A percentile compares a stretch with the other conserved stretches of the same genome.
These are phyloP conservation scores for Helleia helle DNA, from an alignment of 2,888 invertebrate genomes.

Conservation along the genomic window DNA sequence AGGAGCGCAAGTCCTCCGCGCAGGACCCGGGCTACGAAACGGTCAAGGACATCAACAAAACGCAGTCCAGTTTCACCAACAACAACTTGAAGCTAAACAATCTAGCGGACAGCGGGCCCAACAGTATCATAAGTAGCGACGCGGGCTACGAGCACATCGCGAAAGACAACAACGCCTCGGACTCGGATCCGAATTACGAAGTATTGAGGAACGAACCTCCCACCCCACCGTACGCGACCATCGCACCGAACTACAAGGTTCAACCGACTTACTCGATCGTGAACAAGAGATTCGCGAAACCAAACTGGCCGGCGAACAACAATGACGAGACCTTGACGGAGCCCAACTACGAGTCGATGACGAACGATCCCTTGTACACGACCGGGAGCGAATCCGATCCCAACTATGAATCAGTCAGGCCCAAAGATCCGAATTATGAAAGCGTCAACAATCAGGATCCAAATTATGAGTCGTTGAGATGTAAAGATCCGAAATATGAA, in stretches of 20 bases:
- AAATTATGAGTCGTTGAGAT: constrained; percentile 78
- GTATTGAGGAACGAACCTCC: constrained; percentile 76
- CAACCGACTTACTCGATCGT: constrained; percentile 72
- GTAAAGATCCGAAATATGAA: constrained; percentile 82
- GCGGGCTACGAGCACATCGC: constrained; percentile 83
- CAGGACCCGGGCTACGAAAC: constrained; percentile 80
- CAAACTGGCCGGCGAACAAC: constrained; percentile 67
- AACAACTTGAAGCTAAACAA: constrained; percentile 50
- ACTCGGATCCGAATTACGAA: constrained; percentile 87
- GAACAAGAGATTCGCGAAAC: constrained; percentile 67
- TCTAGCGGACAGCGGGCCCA: constrained; percentile 68
- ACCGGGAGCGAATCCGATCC: constrained; percentile 84
- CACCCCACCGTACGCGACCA: constrained; percentile 63
- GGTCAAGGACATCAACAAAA: constrained; percentile 55
- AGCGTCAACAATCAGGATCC: constrained; percentile 79
- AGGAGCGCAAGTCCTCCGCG: constrained; percentile 53
- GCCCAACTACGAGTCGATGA: constrained; percentile 86
- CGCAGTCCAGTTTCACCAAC: constrained; percentile 35
- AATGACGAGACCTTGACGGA: constrained; percentile 73
- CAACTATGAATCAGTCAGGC: constrained; percentile 80
- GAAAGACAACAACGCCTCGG: constrained; percentile 67
- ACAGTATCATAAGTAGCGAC: constrained; percentile 77
- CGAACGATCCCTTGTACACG: constrained; percentile 74
- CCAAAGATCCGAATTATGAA: constrained; percentile 79
- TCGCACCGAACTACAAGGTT: constrained; percentile 53